Base-by-base conservation (phyloP, 1,140 invertebrate genomes). In the Papilio polytes region DNA sequence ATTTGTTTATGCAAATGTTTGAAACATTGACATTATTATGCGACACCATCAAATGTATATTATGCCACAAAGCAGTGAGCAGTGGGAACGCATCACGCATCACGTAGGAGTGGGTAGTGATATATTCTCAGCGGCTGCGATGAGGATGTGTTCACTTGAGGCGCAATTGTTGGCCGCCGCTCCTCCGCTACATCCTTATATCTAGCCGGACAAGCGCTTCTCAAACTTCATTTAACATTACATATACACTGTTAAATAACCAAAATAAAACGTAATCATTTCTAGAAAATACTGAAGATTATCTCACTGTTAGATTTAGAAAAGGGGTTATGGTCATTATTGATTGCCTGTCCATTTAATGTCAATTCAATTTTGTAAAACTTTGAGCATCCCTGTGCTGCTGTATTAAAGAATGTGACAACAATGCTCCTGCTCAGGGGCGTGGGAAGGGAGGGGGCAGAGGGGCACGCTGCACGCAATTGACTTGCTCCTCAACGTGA, bases 61-160 rank as follows among this genome's bases (percentile, higher is more conserved):
- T n/a, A 44, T 44, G 15, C 26, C 4, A 56, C 51, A 59, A 78
- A 78, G 15, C 51, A 41, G 13, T 31, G 31, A 56, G 74, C 22
- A 22, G 22, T 77, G 51, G 20, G 74, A 78, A 78, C 44, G 59
- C 59, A 26, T 9, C 20, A 13, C 73, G n/a, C 53, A n/a, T 18
- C 48, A 18, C 76, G 76, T 63, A 10, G 74, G 51, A 63, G 76
- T 44, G 26, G 81, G 78, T n/a, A 56, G 53, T 6, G 53, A 56
- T 56, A 18, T 81, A 84, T 85, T 86, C 86, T 85, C 85, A 86
- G 85, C 83, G 84, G 81, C 78, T 82, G 44, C 87, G 81, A 88
- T 84, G 80, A 88, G 87, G 87, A 88, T 88, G 87, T 88, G 85
- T 88, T 88, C 87, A 88, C 87, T 88, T 88, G 87, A 83, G 80